These are phyloP conservation scores for Gadus chalcogrammus DNA, from an alignment of 2,113 vertebrate genomes.

Conservation along the genomic window DNA sequence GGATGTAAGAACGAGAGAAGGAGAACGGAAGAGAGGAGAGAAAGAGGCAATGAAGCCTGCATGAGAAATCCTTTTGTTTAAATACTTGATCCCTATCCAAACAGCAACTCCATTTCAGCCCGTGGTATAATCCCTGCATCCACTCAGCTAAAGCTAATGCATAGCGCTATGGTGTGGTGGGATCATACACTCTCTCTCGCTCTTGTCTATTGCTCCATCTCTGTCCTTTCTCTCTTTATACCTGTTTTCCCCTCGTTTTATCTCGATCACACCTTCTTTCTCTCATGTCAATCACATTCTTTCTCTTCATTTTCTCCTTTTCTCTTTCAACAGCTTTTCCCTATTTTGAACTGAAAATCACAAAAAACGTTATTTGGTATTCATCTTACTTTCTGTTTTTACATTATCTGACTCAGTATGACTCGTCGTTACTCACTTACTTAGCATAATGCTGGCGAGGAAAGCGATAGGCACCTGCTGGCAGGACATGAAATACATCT, in stretches of 20 bases:
- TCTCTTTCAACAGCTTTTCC: background rate
- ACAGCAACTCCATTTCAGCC: slow-evolving; percentile 63
- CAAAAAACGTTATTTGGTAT: too few species aligned
- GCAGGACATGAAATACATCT: too few species aligned
- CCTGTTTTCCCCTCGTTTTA: background rate
- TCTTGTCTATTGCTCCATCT: background rate
- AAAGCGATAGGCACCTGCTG: too few species aligned
- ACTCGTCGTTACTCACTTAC: too few species aligned
- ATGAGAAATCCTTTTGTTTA: slow-evolving; percentile 60
- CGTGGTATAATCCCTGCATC: slow-evolving; percentile 58
- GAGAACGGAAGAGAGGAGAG: background rate
- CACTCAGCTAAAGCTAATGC: slow-evolving; percentile 63
- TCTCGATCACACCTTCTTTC: background rate
- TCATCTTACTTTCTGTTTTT: too few species aligned
- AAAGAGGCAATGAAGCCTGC: slow-evolving; percentile 37
- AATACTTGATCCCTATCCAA: slow-evolving; percentile 65
- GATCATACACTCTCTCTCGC: slow-evolving; percentile 14
- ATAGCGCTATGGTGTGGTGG: slow-evolving; percentile 25
- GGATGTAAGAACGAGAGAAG: background rate
- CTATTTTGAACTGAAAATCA: too few species aligned
- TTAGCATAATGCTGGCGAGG: too few species aligned
- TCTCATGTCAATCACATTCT: background rate
- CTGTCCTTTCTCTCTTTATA: background rate
- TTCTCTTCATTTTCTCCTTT: background rate
- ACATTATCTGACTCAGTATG: too few species aligned